Evolutionary conservation across 2,888 invertebrate genomes (phyloP).

Genomic region (Drosophila infuscata): DNA sequence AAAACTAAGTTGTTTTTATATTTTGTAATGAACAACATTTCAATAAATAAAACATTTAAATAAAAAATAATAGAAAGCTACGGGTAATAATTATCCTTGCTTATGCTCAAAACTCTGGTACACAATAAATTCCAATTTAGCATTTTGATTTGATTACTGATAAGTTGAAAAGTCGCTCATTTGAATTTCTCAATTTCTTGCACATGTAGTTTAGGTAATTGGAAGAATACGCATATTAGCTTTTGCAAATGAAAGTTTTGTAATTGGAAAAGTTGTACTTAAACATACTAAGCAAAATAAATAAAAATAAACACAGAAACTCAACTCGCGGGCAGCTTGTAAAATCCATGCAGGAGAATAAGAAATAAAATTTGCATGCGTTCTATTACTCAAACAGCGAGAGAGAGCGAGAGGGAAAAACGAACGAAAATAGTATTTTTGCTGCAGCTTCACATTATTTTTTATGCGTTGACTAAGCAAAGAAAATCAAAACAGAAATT

Average conservation of each 20-base stretch:
- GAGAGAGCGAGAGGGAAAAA: not conserved
- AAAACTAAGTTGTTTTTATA: no score
- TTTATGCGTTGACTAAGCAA: conserved; percentile 75
- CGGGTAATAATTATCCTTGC: not conserved
- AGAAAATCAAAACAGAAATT: conserved; percentile 74
- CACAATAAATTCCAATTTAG: not conserved
- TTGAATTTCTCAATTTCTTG: not conserved
- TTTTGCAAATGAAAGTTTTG: conserved; percentile 51
- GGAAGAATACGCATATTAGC: conserved; percentile 40
- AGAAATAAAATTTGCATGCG: conserved; percentile 56
- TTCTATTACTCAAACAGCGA: conserved; percentile 34
- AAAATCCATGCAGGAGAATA: conserved; percentile 50
- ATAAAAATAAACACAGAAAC: conserved; percentile 38
- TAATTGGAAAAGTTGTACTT: conserved; percentile 70
- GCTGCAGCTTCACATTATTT: conserved; percentile 68
- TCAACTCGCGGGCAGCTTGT: not conserved
- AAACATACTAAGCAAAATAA: conserved; percentile 21
- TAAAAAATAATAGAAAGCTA: no score
- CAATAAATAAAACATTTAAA: no score
- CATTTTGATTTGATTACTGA: not conserved
- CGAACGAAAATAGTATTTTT: conserved; percentile 46
- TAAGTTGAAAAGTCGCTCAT: conserved; percentile 23
- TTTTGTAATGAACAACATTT: no score
- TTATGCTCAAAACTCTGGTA: not conserved
- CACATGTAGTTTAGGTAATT: conserved; percentile 10